Conservation (phyloP, 2,113 vertebrate genomes). For the Neolamprologus ventralis region DNA sequence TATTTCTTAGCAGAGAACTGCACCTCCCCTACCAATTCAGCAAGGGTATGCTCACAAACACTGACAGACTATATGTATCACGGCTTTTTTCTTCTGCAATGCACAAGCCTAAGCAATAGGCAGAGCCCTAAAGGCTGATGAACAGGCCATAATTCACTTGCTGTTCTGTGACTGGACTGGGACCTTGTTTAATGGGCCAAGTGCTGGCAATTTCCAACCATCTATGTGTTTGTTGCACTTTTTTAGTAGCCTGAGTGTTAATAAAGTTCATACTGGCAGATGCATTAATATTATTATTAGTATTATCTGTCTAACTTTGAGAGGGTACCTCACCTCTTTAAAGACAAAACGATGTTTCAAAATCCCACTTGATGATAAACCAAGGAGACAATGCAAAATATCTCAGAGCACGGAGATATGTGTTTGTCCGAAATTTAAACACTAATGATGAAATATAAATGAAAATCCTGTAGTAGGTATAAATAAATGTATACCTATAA, state of each 20-base stretch:
- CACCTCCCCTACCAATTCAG: neutral
- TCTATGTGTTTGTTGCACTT: constrained; percentile 18
- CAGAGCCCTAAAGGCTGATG: constrained; percentile 24
- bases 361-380: neutral
- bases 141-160: constrained; percentile 49
- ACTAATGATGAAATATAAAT: neutral
- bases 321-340: neutral
- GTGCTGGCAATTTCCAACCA: constrained; percentile 38
- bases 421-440: neutral
- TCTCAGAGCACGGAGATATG: neutral
- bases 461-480: neutral
- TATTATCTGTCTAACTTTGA: neutral
- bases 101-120: neutral
- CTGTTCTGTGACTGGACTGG: constrained; percentile 38
- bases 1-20: neutral
- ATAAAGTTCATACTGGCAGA: constrained; percentile 21
- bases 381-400: neutral
- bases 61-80: neutral
- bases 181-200: constrained; percentile 41
- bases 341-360: neutral
- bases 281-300: neutral
- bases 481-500: neutral
- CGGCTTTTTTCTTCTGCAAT: neutral
- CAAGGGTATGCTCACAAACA: neutral
- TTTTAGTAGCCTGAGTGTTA: constrained; percentile 19